A percentile compares a stretch with the other conserved stretches of the same genome.
phyloP scores from a whole-genome alignment of 2,888 invertebrate species.

The Altica lythri region DNA sequence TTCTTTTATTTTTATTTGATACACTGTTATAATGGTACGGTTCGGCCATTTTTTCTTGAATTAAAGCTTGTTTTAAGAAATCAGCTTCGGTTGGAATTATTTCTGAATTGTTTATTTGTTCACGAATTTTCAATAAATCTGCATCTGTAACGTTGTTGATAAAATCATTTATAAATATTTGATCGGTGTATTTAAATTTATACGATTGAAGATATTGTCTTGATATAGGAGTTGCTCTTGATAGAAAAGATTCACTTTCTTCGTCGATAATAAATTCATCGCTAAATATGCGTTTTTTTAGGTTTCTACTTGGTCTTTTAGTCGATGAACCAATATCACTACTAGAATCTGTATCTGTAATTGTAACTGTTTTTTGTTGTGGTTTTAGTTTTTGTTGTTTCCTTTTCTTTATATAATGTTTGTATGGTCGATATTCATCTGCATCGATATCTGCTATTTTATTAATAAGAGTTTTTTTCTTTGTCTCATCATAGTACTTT shows the following conservation, averaged over 20 bases:
- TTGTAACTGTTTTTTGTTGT: too few relatives aligned
- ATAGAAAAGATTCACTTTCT: not conserved
- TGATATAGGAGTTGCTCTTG: conserved; percentile 19
- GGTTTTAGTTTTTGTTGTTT: too few relatives aligned
- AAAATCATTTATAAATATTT: conserved; percentile 29
- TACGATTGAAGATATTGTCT: conserved; percentile 8
- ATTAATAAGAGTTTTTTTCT: too few relatives aligned
- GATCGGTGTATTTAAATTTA: not conserved
- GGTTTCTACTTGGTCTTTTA: conserved; percentile 21
- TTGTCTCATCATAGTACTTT: too few relatives aligned
- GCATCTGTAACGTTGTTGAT: conserved; percentile 31
- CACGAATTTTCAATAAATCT: conserved; percentile 25
- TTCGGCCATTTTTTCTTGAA: conserved; percentile 2
- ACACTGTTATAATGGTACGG: too few relatives aligned
- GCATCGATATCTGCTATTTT: too few relatives aligned
- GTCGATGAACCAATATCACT: not conserved
- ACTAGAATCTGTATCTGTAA: conserved; percentile 4
- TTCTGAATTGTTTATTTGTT: conserved; percentile 4
- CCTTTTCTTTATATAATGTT: too few relatives aligned
- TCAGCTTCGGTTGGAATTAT: conserved; percentile 22
- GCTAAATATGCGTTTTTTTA: conserved; percentile 20
- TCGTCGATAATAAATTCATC: conserved; percentile 15
- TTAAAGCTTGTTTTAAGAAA: conserved; percentile 21
- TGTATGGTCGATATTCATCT: too few relatives aligned
- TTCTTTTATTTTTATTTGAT: conserved; percentile 32